Evolutionary conservation across 2,113 vertebrate genomes (phyloP).

Genomic region (Pangasianodon hypophthalmus): DNA sequence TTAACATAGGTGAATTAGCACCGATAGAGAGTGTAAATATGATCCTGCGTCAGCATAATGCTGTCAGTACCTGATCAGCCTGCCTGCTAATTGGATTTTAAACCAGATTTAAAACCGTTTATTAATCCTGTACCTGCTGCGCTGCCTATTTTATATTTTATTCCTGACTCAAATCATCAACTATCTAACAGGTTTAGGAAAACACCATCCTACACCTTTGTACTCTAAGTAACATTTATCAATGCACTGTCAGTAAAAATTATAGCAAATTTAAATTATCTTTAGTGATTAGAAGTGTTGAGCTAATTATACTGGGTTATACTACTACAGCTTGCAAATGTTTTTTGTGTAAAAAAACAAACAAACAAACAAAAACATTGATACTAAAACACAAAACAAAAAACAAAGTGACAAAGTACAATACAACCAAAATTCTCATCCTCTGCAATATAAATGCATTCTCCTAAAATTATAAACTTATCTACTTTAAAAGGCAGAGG

Average conservation of each 20-base stretch:
- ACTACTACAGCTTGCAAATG: background rate
- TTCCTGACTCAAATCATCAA: background rate
- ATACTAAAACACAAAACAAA: background rate
- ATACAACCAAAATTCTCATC: background rate
- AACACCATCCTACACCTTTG: background rate
- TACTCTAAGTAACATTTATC: background rate
- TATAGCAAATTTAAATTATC: background rate
- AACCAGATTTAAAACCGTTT: background rate
- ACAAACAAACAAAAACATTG: background rate
- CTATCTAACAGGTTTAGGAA: background rate
- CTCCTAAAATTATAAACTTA: background rate
- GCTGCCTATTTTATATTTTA: background rate
- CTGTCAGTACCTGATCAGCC: conserved; percentile 49
- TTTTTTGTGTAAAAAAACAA: background rate
- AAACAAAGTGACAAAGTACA: background rate
- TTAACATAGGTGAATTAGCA: conserved; percentile 56
- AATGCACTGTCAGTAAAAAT: background rate
- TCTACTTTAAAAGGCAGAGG: background rate
- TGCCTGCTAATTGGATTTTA: conserved; percentile 49
- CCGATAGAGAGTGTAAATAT: conserved; percentile 65
- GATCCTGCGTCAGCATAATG: conserved; percentile 65
- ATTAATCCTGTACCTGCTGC: background rate
- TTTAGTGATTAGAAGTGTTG: background rate
- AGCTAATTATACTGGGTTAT: background rate
- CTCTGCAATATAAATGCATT: background rate